Base-by-base conservation (phyloP, 2,888 invertebrate genomes). In the Parnassius orleans region DNA sequence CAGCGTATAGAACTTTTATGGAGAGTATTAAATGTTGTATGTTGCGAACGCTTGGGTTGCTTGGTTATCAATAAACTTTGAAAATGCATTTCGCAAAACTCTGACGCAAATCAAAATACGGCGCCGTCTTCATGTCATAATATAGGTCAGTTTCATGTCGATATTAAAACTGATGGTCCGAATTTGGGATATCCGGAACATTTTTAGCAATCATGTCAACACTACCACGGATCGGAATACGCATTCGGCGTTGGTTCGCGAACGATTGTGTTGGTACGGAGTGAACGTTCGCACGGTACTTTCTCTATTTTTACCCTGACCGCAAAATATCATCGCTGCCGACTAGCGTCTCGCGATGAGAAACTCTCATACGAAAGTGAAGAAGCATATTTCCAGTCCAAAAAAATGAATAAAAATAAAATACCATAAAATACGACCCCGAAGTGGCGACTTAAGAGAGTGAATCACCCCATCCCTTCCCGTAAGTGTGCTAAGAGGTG, bases 301-400 rank as follows among this genome's bases (percentile, higher is more conserved):
- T 84, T 86, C 86, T 86, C 83, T 86, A 87, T 86, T 83, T 87
- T 86, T 87, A 81, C 84, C 71, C 77, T 77, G 82, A 88, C 88
- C 89, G 84, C 89, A 87, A 82, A 87, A 87, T 86, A 87, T 85
- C 82, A 85, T 86, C 83, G 83, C 79, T 78, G 73, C 53, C 74
- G 76, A 74, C 79, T 77, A 77, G 72, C 78, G 75, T 80, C 80
- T 77, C 79, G 73, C 67, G 70, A 64, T 68, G 60, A 62, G 47
- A 43, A 56, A 46, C 24, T 3, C 19, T 63, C 55, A 61, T 51
- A 73, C 64, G 46, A 68, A 68, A 77, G 77, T 76, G 76, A 60
- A 43, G 47, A 59, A 51, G 12, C 7, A 33, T 33, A 33, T 33
- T 33, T 33, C 1, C 7, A 5, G 5, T 7, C 33, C 33, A 33